Percentiles rank a stretch among this genome's conserved stretches.
phyloP scores from a whole-genome alignment of 2,113 vertebrate species.

The Urocynchramus pylzowi region DNA sequence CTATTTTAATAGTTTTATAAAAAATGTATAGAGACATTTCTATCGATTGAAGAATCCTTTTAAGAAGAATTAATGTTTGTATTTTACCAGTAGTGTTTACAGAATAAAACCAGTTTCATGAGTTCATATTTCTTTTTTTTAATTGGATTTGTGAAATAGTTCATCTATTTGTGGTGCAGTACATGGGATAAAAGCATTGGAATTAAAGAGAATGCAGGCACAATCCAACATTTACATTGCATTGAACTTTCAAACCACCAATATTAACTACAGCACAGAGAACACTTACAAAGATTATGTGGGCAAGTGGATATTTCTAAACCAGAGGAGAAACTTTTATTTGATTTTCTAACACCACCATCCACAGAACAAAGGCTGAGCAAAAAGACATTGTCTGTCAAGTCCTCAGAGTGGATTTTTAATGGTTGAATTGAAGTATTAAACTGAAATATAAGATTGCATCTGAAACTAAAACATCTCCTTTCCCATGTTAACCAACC shows the following conservation, averaged over 20 bases:
- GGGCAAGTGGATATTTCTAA: not conserved
- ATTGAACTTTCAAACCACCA: not conserved
- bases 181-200: not conserved
- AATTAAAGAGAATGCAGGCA: not conserved
- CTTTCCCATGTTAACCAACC: not conserved
- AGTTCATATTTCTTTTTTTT: not conserved
- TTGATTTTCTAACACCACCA: not conserved
- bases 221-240: not conserved
- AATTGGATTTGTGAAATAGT: not conserved
- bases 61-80: not conserved
- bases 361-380: not conserved
- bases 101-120: not conserved
- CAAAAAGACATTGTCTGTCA: not conserved
- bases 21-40: not conserved
- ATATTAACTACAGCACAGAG: not conserved
- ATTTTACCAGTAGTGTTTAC: not conserved
- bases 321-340: not conserved
- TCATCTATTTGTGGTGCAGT: not conserved
- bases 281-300: not conserved
- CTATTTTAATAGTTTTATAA: not conserved
- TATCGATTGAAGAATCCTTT: not conserved
- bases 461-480: not conserved
- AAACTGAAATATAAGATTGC: not conserved
- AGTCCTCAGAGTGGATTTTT: not conserved
- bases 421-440: not conserved